Evolutionary conservation across 2,888 invertebrate species (phyloP).

Genomic region (Lepetodrilus schrolli): DNA sequence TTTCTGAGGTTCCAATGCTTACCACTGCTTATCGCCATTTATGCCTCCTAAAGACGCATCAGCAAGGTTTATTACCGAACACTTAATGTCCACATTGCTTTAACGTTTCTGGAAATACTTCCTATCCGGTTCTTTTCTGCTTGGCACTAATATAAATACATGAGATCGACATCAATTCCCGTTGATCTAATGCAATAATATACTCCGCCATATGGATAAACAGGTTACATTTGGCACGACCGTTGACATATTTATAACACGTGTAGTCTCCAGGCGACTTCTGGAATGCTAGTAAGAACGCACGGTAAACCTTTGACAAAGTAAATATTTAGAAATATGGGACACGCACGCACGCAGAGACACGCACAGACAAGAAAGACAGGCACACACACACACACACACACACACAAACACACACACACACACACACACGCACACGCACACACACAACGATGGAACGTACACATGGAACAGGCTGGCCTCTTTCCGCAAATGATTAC

Average conservation of each 20-base stretch:
- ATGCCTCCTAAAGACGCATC: too few species aligned
- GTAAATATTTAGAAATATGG: constrained; percentile 3
- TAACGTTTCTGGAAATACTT: neutral
- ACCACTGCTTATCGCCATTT: too few species aligned
- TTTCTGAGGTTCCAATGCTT: too few species aligned
- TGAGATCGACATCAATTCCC: constrained; percentile 12
- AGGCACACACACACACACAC: too few species aligned
- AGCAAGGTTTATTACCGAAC: too few species aligned
- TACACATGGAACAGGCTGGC: neutral
- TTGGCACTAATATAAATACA: too few species aligned
- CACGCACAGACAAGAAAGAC: too few species aligned
- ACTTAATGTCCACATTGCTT: constrained; percentile 2
- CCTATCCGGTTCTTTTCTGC: too few species aligned
- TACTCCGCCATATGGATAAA: neutral
- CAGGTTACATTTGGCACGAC: neutral
- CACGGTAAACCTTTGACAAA: neutral
- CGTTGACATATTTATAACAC: constrained; percentile 9
- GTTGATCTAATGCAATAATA: neutral
- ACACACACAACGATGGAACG: too few species aligned
- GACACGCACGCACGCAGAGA: too few species aligned
- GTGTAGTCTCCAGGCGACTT: neutral
- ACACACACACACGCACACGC: too few species aligned
- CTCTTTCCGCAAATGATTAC: constrained; percentile 9
- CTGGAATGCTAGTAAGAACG: neutral
- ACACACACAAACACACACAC: too few species aligned